Base-by-base conservation (phyloP, 2,888 invertebrate species). In the Caenorhabditis parvicauda region DNA sequence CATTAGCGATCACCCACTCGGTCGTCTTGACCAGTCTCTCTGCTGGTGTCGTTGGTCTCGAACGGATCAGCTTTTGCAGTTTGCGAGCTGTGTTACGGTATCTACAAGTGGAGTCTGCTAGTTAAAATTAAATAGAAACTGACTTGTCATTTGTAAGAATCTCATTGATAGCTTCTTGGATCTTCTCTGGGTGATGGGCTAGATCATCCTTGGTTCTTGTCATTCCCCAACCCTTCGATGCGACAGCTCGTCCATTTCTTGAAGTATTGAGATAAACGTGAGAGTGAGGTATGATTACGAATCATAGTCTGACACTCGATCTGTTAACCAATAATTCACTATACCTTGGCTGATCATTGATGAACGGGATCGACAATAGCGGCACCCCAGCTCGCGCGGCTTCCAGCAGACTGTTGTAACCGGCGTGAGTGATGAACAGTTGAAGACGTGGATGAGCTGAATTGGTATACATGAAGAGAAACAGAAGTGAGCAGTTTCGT, bases 391-490 rank as follows among this genome's bases (percentile, higher is more conserved):
- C 47, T 29, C 58, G 44, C 1, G 75, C 70, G 2, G 74, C 62
- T 56, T 76, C 76, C 59, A 76, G 54, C n/a, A 76, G 43, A 45
- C 72, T 70, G 49, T 77, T 77, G 45, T 75, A 77, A 0, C 76
- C 76, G 14, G 63, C 66, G 47, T 76, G 76, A 3, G 76, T 76
- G 37, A 76, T 72, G 66, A 76, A 76, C 7, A 62, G 25, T 35
- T 61, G 61, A 27, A 72, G 27, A 22, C 56, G 59, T 9, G 67
- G 65, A 54, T 76, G 76, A 5, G 43, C 57, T 39, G 49, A 39
- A 27, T 55, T n/a, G n/a, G n/a, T n/a, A 52, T 38, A 27, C 55
- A n/a, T n/a, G n/a, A n/a, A 39, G n/a, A 6, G 19, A 21, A 9
- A 5, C 17, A 43, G 24, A 43, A 21, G 6, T 25, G 6, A 43